These are phyloP conservation scores for Prietella phreatophila DNA, from an alignment of 2,113 vertebrate species.

Conservation along the genomic window DNA sequence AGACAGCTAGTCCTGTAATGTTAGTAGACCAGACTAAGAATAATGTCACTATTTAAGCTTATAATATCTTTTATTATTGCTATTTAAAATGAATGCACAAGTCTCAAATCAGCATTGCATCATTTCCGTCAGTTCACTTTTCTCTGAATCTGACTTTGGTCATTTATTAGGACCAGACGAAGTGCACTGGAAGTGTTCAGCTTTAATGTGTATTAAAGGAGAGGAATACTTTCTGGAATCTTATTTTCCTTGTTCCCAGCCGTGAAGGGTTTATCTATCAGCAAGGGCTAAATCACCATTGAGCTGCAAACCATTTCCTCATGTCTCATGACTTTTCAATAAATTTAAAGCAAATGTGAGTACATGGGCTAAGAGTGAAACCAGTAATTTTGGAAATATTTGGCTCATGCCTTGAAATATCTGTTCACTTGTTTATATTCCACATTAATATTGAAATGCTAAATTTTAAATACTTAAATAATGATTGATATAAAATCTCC, in stretches of 20 bases:
- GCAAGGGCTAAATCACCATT: neutral
- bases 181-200: neutral
- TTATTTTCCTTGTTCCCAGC: slow-evolving; percentile 8
- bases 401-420: neutral
- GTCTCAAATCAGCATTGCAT: neutral
- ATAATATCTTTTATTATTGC: no score
- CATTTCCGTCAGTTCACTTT: neutral
- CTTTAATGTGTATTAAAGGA: neutral
- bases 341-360: neutral
- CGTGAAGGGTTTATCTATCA: slow-evolving; percentile 6
- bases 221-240: neutral
- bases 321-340: neutral
- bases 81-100: neutral
- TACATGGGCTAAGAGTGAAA: neutral
- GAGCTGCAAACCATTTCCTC: neutral
- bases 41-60: no score
- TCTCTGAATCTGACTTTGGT: neutral
- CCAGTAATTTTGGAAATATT: neutral
- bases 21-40: neutral
- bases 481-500: neutral
- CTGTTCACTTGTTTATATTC: neutral
- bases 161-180: neutral
- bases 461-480: neutral
- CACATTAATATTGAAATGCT: neutral
- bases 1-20: neutral